Conservation (phyloP, 2,113 vertebrate species). For the Varanus komodoensis region DNA sequence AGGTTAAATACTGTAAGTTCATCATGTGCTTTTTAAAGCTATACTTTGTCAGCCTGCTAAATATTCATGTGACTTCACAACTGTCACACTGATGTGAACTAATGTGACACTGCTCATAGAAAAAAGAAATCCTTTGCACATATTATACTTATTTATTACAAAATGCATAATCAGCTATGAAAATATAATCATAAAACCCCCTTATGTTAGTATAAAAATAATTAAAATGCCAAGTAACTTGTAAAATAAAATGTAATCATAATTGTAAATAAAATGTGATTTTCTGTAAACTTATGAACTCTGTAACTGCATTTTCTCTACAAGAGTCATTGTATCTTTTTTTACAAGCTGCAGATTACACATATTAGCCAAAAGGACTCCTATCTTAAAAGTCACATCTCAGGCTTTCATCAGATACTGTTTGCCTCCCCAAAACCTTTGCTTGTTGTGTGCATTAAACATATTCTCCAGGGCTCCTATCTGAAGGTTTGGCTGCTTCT, state of each 20-base stretch:
- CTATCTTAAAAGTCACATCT: constrained; percentile 39
- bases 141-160: constrained; percentile 39
- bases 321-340: constrained; percentile 48
- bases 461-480: constrained; percentile 40
- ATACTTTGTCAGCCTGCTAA: constrained; percentile 45
- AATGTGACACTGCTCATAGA: neutral
- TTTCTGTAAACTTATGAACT: constrained; percentile 53
- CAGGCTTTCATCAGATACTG: constrained; percentile 56
- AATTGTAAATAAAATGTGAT: constrained; percentile 45
- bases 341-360: constrained; percentile 64
- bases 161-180: constrained; percentile 48
- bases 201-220: constrained; percentile 54
- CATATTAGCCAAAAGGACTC: constrained; percentile 52
- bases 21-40: constrained; percentile 13
- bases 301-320: constrained; percentile 46
- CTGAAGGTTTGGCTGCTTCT: constrained; percentile 47
- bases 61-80: constrained; percentile 42
- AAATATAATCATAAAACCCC: constrained; percentile 47
- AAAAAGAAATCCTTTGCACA: constrained; percentile 23
- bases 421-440: constrained; percentile 58
- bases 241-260: constrained; percentile 44
- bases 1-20: neutral
- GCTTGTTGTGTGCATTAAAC: constrained; percentile 49
- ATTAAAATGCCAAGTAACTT: constrained; percentile 62
- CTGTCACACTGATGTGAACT: neutral